phyloP scores from a whole-genome alignment of 2,888 invertebrate species.

The Anagyrus pseudococci region DNA sequence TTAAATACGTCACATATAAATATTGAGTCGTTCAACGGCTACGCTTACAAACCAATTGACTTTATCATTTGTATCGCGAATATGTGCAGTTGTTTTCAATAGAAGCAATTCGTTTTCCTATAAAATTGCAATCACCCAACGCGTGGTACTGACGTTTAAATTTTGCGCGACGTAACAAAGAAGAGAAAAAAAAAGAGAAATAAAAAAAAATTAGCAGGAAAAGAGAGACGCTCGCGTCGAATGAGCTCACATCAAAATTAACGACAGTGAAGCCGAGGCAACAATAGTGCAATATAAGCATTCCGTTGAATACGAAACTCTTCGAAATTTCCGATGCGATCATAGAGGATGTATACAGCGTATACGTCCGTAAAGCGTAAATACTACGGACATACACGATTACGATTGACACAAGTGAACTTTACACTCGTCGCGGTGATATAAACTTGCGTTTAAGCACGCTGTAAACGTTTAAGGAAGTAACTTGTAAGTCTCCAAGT shows the following conservation, averaged over 20 bases:
- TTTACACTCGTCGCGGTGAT: slow-evolving; percentile 40
- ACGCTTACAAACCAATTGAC: too few species aligned
- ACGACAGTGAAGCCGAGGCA: slow-evolving; percentile 15
- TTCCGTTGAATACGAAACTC: slow-evolving; percentile 25
- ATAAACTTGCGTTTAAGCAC: slow-evolving; percentile 39
- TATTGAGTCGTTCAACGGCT: too few species aligned
- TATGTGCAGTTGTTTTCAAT: too few species aligned
- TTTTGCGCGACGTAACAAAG: too few species aligned
- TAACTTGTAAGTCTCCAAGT: slow-evolving; percentile 31
- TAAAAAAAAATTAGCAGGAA: slow-evolving; percentile 33
- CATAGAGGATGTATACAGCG: slow-evolving; percentile 18
- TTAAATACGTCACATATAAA: too few species aligned
- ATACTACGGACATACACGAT: background rate
- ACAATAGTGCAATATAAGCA: slow-evolving; percentile 39
- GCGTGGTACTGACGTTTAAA: too few species aligned
- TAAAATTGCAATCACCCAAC: too few species aligned
- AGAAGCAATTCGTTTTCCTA: too few species aligned
- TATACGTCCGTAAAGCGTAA: slow-evolving; percentile 9
- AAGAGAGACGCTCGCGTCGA: slow-evolving; percentile 50
- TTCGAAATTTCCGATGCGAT: slow-evolving; percentile 36
- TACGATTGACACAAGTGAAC: slow-evolving; percentile 31
- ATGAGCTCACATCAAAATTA: slow-evolving; percentile 53
- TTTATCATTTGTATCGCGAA: too few species aligned
- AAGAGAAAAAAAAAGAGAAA: slow-evolving; percentile 6
- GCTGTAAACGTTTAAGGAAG: slow-evolving; percentile 33